Base-by-base conservation (phyloP, 2,113 vertebrate genomes). In the Indicator maculatus region DNA sequence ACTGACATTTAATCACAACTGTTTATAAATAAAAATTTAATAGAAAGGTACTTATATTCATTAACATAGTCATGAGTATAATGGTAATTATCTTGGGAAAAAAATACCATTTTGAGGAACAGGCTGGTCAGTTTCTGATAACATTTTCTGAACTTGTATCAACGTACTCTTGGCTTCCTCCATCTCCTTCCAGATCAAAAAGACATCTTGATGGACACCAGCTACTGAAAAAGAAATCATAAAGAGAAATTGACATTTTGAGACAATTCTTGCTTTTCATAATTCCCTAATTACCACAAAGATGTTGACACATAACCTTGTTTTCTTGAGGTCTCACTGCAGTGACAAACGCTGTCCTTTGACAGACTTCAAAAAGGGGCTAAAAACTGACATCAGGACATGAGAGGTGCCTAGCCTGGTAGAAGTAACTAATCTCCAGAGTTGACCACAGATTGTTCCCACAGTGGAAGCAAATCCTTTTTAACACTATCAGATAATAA, bases 171-270 rank as follows among this genome's bases (percentile, higher is more conserved):
- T 96, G 55, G 98, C 98, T 96, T 98, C 97, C n/a, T 98, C 97
- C 90, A 98, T 27, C 75, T 98, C 98, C 33, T 83, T 98, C 98
- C 97, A 98, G 59, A 98, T 97, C 90, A 98, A 93, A 83, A 97
- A 98, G 36, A 98, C 97, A 56, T 98, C 98, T 93, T 98, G 98
- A 96, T 96, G 47, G 78, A 98, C 96, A 65, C 97, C 98, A 45
- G 96, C 97, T 56, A 96, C 98, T 97, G 70, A 27, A 97, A 79
- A 63, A 94, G 45, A 88, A 92, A 93, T 75, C 30, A 86, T 16
- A 65, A 47, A 76, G 1, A 88, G 8, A 83, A 71, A 6, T 81
- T 78, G 27, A 58, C 1, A 16, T 77, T 95, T 77, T 64, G 13
- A 75, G 27, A 47, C 3, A 58, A 55, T 36, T 70, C n/a, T 39